Evolutionary conservation across 2,888 invertebrate genomes (phyloP).

Genomic region (Microplitis deprimator): DNA sequence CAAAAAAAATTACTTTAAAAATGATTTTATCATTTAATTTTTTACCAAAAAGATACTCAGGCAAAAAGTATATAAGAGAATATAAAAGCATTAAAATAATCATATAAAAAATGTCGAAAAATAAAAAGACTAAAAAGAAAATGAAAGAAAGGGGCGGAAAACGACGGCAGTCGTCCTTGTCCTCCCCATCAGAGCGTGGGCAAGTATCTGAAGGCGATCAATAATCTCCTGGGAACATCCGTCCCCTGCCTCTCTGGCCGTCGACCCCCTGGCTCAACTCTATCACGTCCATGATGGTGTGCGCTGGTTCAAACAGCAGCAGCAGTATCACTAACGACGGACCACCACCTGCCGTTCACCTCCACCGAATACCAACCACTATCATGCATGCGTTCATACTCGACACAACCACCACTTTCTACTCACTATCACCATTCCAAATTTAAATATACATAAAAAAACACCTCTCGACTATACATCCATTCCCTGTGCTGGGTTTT

Average conservation of each 20-base stretch:
- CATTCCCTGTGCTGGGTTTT: not conserved
- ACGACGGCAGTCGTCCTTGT: conserved; percentile 47
- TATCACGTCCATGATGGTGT: conserved; percentile 10
- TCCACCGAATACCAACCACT: not conserved
- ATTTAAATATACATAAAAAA: too few relatives aligned
- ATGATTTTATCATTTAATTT: too few relatives aligned
- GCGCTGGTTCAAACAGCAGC: conserved; percentile 44
- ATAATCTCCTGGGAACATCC: conserved; percentile 70
- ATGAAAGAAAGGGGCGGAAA: not conserved
- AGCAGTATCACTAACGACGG: conserved; percentile 28
- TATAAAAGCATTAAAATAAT: not conserved
- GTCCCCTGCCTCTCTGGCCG: conserved; percentile 53
- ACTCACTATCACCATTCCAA: not conserved
- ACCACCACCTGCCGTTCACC: conserved; percentile 53
- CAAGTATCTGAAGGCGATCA: conserved; percentile 66
- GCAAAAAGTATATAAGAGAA: not conserved
- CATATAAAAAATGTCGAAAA: not conserved
- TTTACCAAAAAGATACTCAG: not conserved
- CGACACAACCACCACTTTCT: not conserved
- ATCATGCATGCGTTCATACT: not conserved
- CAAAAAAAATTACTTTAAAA: too few relatives aligned
- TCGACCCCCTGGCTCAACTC: conserved; percentile 36
- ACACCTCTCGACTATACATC: too few relatives aligned
- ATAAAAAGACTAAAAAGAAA: not conserved
- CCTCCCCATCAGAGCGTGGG: conserved; percentile 52